Evolutionary conservation across 2,888 invertebrate species (phyloP), one percentile per base, ranked within the genome.

Genomic region (Chymomyza caudatula): DNA sequence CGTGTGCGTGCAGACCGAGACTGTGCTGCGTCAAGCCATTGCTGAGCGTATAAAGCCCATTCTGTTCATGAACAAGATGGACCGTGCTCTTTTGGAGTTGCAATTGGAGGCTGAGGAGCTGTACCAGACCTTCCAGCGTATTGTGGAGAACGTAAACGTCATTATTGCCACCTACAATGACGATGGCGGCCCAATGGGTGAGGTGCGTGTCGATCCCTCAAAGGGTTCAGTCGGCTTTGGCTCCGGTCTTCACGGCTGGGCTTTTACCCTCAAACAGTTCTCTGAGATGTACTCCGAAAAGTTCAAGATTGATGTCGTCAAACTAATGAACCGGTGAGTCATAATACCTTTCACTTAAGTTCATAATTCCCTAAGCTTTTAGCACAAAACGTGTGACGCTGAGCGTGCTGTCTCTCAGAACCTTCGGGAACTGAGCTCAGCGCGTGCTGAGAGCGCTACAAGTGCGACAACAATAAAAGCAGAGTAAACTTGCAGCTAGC

Each of bases 51-150:
- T 99, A 89, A 99, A 98, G 95, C 99, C 99, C 64, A 97, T 99
- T 82, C 93, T 99, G 87, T 99, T 99, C 95, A 99, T 99, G 99
- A 99, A 99, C 96, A 99, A 99, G 92, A 99, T 99, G 99, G 99
- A 99, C 93, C 96, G 99, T 85, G 99, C 99, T 80, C 93, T 99
- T 68, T 93, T 99, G 44, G 99, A 99, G 91, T 92, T 99, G 89
- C 99, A 99, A 90, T 92, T 99, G 86, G 98, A 97, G 71, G 94
- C 96, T 75, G 99, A 99, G 91, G 98, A 98, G 90, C 93, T 99
- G 63, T 99, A 97, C 92, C 99, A 99, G 92, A 98, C 97, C 87
- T 99, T 99, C 95, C 98, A 98, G 92, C 96, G 99, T 93, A 99
- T 99, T 89, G 98, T 99, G 86, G 99, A 99, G 92, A 99, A 98